These are phyloP conservation scores for Rhabdomys dilectus DNA, from an alignment of 2,113 vertebrate genomes.

Conservation along the genomic window DNA sequence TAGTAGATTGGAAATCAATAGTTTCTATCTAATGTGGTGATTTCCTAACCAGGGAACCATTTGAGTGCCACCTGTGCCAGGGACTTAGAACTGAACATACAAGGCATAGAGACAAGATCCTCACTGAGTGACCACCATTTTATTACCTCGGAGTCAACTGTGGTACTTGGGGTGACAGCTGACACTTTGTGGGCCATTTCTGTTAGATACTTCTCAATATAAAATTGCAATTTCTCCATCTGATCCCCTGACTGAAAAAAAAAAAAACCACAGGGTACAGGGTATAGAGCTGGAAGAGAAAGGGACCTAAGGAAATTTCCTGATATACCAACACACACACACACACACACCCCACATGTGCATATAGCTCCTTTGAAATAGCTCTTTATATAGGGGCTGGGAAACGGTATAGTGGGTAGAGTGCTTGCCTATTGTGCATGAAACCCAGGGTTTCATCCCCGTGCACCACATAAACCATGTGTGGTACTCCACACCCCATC, in stretches of 20 bases:
- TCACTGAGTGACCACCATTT: not conserved
- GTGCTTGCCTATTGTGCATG: not conserved
- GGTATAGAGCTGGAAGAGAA: not conserved
- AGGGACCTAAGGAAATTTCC: not conserved
- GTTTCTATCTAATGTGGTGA: conserved; percentile 81
- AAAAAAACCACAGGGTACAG: not conserved
- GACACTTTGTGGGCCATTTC: not conserved
- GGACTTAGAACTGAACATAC: not conserved
- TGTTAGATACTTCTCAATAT: not conserved
- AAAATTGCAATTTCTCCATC: not conserved
- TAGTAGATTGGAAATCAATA: conserved; percentile 89
- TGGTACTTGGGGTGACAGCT: not conserved
- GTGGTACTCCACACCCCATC: too few species aligned
- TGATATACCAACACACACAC: not conserved
- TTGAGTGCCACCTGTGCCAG: not conserved
- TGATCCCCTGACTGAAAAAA: not conserved
- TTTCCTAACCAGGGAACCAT: not conserved
- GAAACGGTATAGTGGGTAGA: too few species aligned
- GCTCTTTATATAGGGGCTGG: not conserved
- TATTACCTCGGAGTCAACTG: not conserved
- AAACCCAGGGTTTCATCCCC: not conserved
- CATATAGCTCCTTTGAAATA: not conserved
- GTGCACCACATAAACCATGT: not conserved
- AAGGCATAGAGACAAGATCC: not conserved
- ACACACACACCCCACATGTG: not conserved